Base-by-base conservation (phyloP, 2,797 vertebrate genomes). In the Peromyscus aztecus region DNA sequence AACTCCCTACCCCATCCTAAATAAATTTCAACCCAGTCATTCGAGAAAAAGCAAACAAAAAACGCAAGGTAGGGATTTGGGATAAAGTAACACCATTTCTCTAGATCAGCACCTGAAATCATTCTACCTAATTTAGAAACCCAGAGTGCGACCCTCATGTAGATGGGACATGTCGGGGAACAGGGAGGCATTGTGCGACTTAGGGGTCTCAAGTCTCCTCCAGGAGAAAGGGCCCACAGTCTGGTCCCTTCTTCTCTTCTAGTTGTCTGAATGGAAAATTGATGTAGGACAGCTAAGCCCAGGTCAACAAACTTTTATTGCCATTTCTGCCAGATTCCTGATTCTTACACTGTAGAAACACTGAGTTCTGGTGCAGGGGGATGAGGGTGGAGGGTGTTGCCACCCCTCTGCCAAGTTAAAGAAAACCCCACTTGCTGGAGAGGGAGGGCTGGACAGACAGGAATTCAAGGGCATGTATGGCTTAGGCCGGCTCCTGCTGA, bases 301-400 rank as follows among this genome's bases (percentile, higher is more conserved):
- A 96, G 80, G 95, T 97, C 94, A 97, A 97, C 94, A 95, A 97
- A 96, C 94, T 95, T 97, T 98, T 98, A 97, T 95, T 97, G 98
- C 97, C 94, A 89, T 80, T 84, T 95, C 76, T 90, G 88, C 84
- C 91, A 89, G 90, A 89, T 81, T 95, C 94, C 89, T 94, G 92
- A 59, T 87, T 91, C 94, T 96, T 90, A 85, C 76, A 77, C 69
- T 55, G 90, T 83, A 93, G 94, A 96, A 93, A 96, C 80, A 94
- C n/a, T 46, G 89, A 76, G 57, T 52, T 96, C 57, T 17, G 65
- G 67, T 65, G 91, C 91, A 76, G 82, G 65, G 31, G 9, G 59
- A 29, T 55, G 59, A 4, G 77, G 31, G 63, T 52, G 80, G 59
- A 43, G 29, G 9, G n/a, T 34, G 13, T 52, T 75, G 23, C 12